These are phyloP conservation scores for Sinella curviseta DNA, from an alignment of 1,140 invertebrate species.

Conservation along the genomic window DNA sequence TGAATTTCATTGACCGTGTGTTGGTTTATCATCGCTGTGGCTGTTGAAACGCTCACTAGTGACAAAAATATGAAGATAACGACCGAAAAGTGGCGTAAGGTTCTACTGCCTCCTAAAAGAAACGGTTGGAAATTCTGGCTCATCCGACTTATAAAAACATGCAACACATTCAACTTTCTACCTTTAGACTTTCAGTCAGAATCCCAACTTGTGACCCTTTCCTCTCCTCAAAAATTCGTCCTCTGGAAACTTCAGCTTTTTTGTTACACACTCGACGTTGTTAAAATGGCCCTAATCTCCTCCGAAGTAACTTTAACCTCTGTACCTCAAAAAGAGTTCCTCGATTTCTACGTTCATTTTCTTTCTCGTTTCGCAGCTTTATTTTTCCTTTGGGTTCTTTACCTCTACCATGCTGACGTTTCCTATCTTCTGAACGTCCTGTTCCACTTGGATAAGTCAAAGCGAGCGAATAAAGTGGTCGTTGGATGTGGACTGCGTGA, in stretches of 20 bases:
- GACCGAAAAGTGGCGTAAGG: too few relatives aligned
- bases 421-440: too few relatives aligned
- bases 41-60: too few relatives aligned
- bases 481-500: too few relatives aligned
- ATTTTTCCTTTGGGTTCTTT: background rate
- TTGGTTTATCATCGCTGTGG: too few relatives aligned
- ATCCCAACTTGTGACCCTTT: background rate
- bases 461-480: too few relatives aligned
- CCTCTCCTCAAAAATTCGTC: background rate
- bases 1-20: too few relatives aligned
- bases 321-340: background rate
- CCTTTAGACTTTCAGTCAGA: background rate
- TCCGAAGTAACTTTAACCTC: background rate
- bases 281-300: background rate
- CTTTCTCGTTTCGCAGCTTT: constrained; percentile 15
- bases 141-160: background rate
- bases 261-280: background rate
- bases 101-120: too few relatives aligned
- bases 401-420: too few relatives aligned
- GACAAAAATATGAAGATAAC: too few relatives aligned
- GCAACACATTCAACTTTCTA: background rate
- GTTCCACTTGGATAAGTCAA: too few relatives aligned
- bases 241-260: background rate
- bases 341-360: constrained; percentile 27
- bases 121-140: background rate